Evolutionary conservation across 2,113 vertebrate genomes (phyloP), one percentile per base, ranked within the genome.

Genomic region (Thomomys bottae): DNA sequence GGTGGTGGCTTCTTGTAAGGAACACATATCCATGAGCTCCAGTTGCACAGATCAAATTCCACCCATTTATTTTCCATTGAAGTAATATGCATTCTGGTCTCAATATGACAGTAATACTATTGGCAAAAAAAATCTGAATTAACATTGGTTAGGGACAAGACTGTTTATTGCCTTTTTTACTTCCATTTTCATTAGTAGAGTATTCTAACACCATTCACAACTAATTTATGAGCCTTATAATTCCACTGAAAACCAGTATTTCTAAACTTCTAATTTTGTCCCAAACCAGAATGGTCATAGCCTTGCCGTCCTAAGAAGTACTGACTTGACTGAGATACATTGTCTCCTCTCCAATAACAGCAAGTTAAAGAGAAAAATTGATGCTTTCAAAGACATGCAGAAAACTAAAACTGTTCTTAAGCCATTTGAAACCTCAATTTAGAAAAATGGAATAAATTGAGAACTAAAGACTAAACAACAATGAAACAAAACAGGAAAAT

Each of bases 401-500:
- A 17, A 21, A 57, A 75, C n/a, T 87, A 64, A 66, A 78, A 92
- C 24, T 24, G 38, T 23, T 59, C 88, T 77, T 82, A 6, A 30
- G 18, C 89, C 86, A 79, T 30, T 89, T 75, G 6, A 68, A 91
- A 85, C 59, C 76, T 6, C 8, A 87, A 79, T 45, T 89, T 21
- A 79, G 36, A 2, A 83, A 91, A 87, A 59, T 32, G 40, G 87
- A 67, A 81, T 68, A 38, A 94, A 88, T 63, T 67, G 71, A n/a
- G 36, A 64, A 4, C 45, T 23, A 15, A 95, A 89, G 91, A 81
- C 5, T 14, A 59, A 67, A 32, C 8, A 78, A 83, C 45, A 49
- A 12, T 49, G 45, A 49, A 49, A 49, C 45, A 49, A 49, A 49
- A 49, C 45, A 49, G 45, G 45, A 49, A 49, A 49, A 49, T 49